These are phyloP conservation scores for Toxotes jaculatrix DNA, from an alignment of 2,113 vertebrate species.

Conservation along the genomic window DNA sequence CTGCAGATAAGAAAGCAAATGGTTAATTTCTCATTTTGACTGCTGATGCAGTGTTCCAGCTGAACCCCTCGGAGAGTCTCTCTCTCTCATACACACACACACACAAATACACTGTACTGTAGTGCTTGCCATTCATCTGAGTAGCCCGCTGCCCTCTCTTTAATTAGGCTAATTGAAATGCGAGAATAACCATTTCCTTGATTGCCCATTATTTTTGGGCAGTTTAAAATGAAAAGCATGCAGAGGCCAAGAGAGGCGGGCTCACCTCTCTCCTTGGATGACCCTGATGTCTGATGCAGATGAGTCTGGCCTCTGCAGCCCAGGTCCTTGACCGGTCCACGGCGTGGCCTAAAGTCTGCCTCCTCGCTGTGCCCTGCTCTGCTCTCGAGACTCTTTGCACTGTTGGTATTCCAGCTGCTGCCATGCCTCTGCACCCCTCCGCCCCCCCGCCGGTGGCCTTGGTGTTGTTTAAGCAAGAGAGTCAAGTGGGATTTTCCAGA, in stretches of 20 bases:
- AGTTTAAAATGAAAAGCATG: slow-evolving; percentile 68
- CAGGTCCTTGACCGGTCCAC: background rate
- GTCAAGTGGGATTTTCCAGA: slow-evolving; percentile 58
- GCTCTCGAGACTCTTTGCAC: slow-evolving; percentile 4
- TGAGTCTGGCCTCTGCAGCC: background rate
- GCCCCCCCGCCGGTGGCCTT: background rate
- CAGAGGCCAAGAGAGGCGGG: background rate
- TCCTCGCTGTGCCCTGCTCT: background rate
- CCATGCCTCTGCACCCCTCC: background rate
- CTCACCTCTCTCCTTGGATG: slow-evolving; percentile 11
- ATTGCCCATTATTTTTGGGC: slow-evolving; percentile 79
- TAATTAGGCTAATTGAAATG: slow-evolving; percentile 85
- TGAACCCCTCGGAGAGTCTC: slow-evolving; percentile 67
- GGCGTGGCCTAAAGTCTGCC: background rate
- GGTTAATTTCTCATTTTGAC: slow-evolving; percentile 70
- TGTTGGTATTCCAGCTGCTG: slow-evolving; percentile 1
- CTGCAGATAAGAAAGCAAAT: slow-evolving; percentile 52
- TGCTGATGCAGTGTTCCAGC: slow-evolving; percentile 73
- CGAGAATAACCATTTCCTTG: slow-evolving; percentile 80
- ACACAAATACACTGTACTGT: slow-evolving; percentile 27
- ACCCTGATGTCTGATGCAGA: slow-evolving; percentile 9
- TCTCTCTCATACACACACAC: slow-evolving; percentile 22
- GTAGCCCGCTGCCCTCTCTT: slow-evolving; percentile 69
- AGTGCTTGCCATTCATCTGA: slow-evolving; percentile 52
- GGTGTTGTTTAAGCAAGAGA: slow-evolving; percentile 49